Conservation (phyloP, 2,113 vertebrate species). For the Festucalex cinctus region DNA sequence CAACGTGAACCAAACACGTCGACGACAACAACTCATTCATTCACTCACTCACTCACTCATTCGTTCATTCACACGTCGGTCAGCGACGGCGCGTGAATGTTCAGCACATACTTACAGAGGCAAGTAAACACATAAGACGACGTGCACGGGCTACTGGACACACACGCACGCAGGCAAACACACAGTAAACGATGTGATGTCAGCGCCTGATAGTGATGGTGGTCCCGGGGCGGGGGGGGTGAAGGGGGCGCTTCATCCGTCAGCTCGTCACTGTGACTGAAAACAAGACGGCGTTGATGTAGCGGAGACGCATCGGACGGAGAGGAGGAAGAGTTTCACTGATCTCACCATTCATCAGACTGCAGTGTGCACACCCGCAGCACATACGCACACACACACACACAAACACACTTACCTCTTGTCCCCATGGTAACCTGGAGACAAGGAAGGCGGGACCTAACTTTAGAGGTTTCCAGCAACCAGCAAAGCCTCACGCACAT, state of each 20-base stretch:
- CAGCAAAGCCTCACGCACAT: slow-evolving; percentile 45
- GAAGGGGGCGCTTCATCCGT: slow-evolving; percentile 50
- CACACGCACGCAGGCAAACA: slow-evolving; percentile 15
- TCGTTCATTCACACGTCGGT: neutral
- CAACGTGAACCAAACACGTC: neutral
- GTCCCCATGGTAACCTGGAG: slow-evolving; percentile 62
- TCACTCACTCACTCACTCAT: neutral
- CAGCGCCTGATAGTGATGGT: slow-evolving; percentile 22
- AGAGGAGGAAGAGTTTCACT: slow-evolving; percentile 7
- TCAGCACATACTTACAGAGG: slow-evolving; percentile 7
- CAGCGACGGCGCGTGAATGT: neutral
- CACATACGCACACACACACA: neutral
- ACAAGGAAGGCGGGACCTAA: slow-evolving; percentile 48
- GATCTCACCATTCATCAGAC: slow-evolving; percentile 21
- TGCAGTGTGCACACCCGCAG: slow-evolving; percentile 24
- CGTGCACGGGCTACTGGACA: neutral
- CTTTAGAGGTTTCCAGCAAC: slow-evolving; percentile 58
- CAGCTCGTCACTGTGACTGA: slow-evolving; percentile 33
- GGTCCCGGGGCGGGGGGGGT: slow-evolving; percentile 8
- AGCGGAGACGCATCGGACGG: neutral
- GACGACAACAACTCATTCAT: neutral
- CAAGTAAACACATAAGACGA: neutral
- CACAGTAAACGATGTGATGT: slow-evolving; percentile 21
- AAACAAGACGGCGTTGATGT: slow-evolving; percentile 18
- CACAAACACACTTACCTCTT: slow-evolving; percentile 31